Percentiles rank a stretch among this genome's conserved stretches.
Evolutionary conservation across 2,888 invertebrate genomes (phyloP).

Genomic region (Acronicta aceris): DNA sequence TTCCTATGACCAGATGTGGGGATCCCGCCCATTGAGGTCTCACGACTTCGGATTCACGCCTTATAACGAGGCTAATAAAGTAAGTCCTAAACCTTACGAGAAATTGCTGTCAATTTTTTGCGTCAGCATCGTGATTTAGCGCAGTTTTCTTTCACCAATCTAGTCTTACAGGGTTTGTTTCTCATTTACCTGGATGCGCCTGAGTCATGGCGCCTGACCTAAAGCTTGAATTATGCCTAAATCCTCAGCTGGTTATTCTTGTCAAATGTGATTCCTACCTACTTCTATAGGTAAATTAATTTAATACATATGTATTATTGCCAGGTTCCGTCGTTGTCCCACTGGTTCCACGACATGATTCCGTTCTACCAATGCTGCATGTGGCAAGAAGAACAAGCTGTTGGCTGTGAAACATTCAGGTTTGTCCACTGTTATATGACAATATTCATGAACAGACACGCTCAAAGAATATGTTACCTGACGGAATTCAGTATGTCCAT

Average conservation of each 20-base stretch:
- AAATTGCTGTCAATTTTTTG: too few relatives aligned
- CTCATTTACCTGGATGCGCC: too few relatives aligned
- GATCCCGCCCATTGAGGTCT: conserved; percentile 95
- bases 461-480: too few relatives aligned
- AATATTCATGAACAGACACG: too few relatives aligned
- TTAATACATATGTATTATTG: conserved; percentile 49
- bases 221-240: too few relatives aligned
- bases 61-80: conserved; percentile 98
- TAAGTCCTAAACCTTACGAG: conserved; percentile 62
- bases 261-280: too few relatives aligned
- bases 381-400: conserved; percentile 97
- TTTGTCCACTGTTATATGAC: conserved; percentile 50
- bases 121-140: not conserved
- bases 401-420: conserved; percentile 97
- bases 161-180: not conserved
- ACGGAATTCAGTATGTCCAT: too few relatives aligned
- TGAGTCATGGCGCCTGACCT: too few relatives aligned
- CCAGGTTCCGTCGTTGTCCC: conserved; percentile 96
- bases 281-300: too few relatives aligned
- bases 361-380: conserved; percentile 98
- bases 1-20: conserved; percentile 98
- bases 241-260: too few relatives aligned
- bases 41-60: conserved; percentile 97
- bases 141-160: not conserved
- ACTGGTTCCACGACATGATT: conserved; percentile 98